phyloP scores from a whole-genome alignment of 2,797 vertebrate species.

The Paguma larvata region DNA sequence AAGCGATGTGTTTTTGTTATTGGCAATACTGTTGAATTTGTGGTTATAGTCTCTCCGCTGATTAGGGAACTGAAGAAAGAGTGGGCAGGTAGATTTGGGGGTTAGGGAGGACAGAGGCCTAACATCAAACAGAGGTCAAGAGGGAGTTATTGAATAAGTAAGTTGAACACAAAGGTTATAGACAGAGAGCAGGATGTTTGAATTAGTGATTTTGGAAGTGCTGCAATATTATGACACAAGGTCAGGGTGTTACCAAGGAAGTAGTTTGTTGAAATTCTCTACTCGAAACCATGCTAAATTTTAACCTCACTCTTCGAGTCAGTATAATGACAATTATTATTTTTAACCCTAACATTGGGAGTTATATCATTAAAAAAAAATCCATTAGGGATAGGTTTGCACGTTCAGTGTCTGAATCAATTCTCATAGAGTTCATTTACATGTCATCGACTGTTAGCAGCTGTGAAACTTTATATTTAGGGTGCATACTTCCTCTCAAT shows the following conservation, averaged over 20 bases:
- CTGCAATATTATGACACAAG: background rate
- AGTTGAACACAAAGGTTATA: background rate
- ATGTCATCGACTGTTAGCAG: constrained; percentile 62
- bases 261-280: background rate
- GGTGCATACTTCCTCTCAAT: constrained; percentile 71
- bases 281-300: background rate
- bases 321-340: background rate
- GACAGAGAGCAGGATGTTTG: background rate
- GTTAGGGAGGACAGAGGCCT: background rate
- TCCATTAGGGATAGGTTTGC: constrained; percentile 28
- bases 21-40: background rate
- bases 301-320: background rate
- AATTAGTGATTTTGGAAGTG: constrained; percentile 28
- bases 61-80: constrained; percentile 38
- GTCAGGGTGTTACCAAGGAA: background rate
- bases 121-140: background rate
- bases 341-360: background rate
- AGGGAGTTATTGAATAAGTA: background rate
- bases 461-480: constrained; percentile 78
- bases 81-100: background rate
- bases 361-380: constrained; percentile 11
- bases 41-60: background rate
- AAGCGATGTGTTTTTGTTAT: background rate
- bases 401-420: constrained; percentile 38
- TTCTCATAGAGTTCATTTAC: constrained; percentile 75